These are phyloP conservation scores for Coreoperca whiteheadi DNA, from an alignment of 2,113 vertebrate species.

Conservation along the genomic window DNA sequence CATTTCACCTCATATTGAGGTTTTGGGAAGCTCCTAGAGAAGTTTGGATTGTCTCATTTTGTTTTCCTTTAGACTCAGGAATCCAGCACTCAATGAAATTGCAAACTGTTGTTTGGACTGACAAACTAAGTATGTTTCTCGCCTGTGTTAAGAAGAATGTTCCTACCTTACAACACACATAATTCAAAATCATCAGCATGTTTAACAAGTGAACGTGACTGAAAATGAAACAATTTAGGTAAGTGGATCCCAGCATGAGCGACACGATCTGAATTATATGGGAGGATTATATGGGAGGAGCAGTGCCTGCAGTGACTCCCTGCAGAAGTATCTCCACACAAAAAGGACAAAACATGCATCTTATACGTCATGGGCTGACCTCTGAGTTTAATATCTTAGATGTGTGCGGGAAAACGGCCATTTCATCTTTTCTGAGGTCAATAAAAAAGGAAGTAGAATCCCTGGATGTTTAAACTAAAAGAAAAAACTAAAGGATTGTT, in stretches of 20 bases:
- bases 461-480: background rate
- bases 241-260: background rate
- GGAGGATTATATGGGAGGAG: background rate
- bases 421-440: background rate
- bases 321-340: background rate
- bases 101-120: background rate
- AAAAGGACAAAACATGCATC: background rate
- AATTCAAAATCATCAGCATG: background rate
- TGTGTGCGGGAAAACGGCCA: background rate
- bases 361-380: constrained; percentile 10
- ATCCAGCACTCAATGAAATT: background rate
- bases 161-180: background rate
- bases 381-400: background rate
- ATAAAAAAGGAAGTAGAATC: background rate
- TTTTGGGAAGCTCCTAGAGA: background rate
- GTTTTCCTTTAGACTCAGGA: background rate
- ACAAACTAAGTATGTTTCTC: background rate
- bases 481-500: background rate
- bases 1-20: no score
- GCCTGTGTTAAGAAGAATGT: background rate
- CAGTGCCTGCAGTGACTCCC: background rate
- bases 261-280: background rate
- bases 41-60: background rate
- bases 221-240: constrained; percentile 3
- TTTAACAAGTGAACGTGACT: background rate